Evolutionary conservation across 2,888 invertebrate genomes (phyloP), one percentile per base, ranked within the genome.

Genomic region (Meta bourneti): DNA sequence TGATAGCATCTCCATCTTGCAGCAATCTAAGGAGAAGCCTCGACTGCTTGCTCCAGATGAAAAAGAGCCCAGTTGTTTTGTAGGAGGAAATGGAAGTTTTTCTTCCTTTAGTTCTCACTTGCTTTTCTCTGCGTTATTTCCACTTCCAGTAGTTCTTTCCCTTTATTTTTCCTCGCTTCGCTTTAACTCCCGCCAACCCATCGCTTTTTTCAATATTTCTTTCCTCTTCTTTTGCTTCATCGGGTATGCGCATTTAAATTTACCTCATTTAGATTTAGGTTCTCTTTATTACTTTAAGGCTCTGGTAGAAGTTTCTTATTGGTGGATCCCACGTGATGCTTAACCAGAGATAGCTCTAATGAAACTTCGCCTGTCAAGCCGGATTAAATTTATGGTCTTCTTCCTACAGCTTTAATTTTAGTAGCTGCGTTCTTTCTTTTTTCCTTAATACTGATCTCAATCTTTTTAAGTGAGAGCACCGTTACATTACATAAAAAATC

Each of bases 201-300:
- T 34, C 34, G 34, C 74, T 83, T 77, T 9, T 11, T 70, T 19
- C 34, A 54, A 61, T 82, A 34, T 48, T 77, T 89, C 69, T 82
- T 48, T 51, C 20, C 71, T 9, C 6, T 52, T 75, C 52, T 20
- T n/a, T 20, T 20, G 20, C 71, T 77, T 82, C 82, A 77, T 89
- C 82, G 20, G 69, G 78, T 84, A 84, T 90, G 84, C 79, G 74
- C 84, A 85, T 90, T 90, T 90, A 90, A 90, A 90, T 90, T 85
- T 75, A 70, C 71, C 81, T 90, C 74, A 86, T 86, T 90, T 90
- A 81, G 74, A 81, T 86, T 86, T 90, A 81, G 80, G 49, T 52
- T 89, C 54, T 51, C 81, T 89, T 89, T 89, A 89, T 89, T 89
- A 82, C 82, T 72, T 49, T 16, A 11, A 69, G 80, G 11, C 34